Conservation (phyloP, 1,140 invertebrate genomes). For the Phenacoccus solenopsis region DNA sequence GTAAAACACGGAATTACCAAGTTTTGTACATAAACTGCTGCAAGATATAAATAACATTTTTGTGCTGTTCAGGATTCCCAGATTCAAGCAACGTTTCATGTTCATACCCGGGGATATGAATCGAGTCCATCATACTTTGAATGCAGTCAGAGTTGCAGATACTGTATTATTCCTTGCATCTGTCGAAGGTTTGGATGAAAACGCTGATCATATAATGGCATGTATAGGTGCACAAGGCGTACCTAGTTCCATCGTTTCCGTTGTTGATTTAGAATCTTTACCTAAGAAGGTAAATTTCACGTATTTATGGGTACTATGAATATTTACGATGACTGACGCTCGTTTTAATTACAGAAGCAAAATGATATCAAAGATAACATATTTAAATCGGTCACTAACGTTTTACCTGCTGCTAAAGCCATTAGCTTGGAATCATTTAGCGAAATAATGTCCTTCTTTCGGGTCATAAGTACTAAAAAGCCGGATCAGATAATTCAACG, state of each 20-base stretch:
- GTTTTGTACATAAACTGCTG: conserved; percentile 18
- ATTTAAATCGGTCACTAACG: conserved; percentile 59
- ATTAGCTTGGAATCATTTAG: conserved; percentile 55
- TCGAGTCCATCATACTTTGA: conserved; percentile 61
- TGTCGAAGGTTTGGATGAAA: conserved; percentile 52
- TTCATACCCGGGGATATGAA: conserved; percentile 54
- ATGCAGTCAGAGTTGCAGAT: conserved; percentile 73
- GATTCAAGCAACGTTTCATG: conserved; percentile 70
- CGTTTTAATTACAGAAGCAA: conserved; percentile 41
- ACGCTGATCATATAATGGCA: conserved; percentile 59
- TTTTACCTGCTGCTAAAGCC: conserved; percentile 72
- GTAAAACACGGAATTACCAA: conserved; percentile 35
- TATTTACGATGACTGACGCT: background rate
- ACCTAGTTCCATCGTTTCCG: conserved; percentile 58
- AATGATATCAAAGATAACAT: conserved; percentile 58
- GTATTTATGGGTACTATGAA: background rate
- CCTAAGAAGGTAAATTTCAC: conserved; percentile 39
- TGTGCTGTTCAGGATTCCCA: conserved; percentile 36
- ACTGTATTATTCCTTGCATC: conserved; percentile 62
- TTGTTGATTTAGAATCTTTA: conserved; percentile 61
- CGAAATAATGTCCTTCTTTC: conserved; percentile 65
- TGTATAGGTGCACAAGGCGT: conserved; percentile 69
- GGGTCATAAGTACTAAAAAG: conserved; percentile 70
- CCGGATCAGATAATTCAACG: conserved; percentile 55
- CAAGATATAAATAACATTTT: background rate